Percentiles rank a stretch among this genome's conserved stretches.
These are phyloP conservation scores for Gallinago nigripennis DNA, from an alignment of 2,797 vertebrate genomes.

Conservation along the genomic window DNA sequence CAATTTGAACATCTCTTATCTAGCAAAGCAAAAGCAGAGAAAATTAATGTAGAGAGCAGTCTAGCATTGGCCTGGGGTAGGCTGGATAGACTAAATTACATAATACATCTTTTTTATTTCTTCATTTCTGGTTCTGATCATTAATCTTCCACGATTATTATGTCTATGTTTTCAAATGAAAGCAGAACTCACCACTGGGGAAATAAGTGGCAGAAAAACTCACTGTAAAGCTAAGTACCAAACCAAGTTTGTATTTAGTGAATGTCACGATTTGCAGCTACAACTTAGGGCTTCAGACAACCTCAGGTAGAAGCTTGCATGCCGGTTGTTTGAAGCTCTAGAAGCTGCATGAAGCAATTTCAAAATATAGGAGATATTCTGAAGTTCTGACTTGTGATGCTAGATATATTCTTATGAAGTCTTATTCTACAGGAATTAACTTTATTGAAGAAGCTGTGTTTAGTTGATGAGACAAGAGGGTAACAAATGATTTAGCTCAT, in stretches of 20 bases:
- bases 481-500: neutral
- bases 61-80: neutral
- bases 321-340: neutral
- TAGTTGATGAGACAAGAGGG: neutral
- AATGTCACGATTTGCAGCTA: neutral
- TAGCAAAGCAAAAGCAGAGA: slow-evolving; percentile 64
- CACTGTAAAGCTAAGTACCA: neutral
- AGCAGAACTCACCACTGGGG: neutral
- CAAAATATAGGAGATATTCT: neutral
- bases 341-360: neutral
- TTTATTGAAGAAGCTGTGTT: neutral
- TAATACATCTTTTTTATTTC: neutral
- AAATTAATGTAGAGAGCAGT: neutral
- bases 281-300: neutral
- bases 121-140: neutral
- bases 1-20: slow-evolving; percentile 87
- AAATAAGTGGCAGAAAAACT: neutral
- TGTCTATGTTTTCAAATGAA: neutral
- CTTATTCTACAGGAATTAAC: neutral
- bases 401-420: neutral
- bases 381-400: neutral
- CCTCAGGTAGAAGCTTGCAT: neutral
- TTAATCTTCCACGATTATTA: neutral
- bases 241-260: neutral
- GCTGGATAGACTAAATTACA: neutral